Conservation (phyloP, 2,797 vertebrate genomes). For the Phrynocephalus guinanensis region DNA sequence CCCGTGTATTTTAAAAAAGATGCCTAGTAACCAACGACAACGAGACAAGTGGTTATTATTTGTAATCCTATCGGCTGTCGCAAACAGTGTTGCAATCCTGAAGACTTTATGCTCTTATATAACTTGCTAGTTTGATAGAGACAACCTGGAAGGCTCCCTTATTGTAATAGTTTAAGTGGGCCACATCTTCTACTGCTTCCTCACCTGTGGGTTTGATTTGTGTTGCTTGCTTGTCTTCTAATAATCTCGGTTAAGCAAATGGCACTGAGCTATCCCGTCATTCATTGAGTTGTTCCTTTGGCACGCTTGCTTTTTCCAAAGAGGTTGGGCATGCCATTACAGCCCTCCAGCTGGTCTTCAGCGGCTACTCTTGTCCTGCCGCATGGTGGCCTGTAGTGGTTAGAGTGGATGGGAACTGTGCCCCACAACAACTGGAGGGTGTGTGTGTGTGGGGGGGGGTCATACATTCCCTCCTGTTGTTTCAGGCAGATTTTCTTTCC, state of each 20-base stretch:
- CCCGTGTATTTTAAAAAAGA: too few relatives aligned
- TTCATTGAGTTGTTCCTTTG: background rate
- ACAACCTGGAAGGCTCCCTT: background rate
- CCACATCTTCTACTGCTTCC: background rate
- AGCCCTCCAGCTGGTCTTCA: too few relatives aligned
- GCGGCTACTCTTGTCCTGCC: background rate
- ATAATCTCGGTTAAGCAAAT: background rate
- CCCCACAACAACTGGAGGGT: too few relatives aligned
- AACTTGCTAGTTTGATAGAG: background rate
- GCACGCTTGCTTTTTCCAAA: background rate
- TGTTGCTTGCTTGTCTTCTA: background rate
- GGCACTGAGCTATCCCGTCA: too few relatives aligned
- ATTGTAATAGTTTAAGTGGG: background rate
- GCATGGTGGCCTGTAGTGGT: background rate
- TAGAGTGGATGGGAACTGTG: too few relatives aligned
- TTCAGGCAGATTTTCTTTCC: too few relatives aligned
- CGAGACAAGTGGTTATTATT: too few relatives aligned
- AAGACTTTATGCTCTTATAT: background rate
- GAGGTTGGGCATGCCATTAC: background rate
- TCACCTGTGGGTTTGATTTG: background rate
- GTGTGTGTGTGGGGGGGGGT: too few relatives aligned
- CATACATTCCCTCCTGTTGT: too few relatives aligned
- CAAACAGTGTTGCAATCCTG: background rate
- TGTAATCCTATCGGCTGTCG: too few relatives aligned
- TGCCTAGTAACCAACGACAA: too few relatives aligned